A percentile compares a stretch with the other conserved stretches of the same genome.
These are phyloP conservation scores for Sesamia inferens DNA, from an alignment of 2,888 invertebrate species.

Conservation along the genomic window DNA sequence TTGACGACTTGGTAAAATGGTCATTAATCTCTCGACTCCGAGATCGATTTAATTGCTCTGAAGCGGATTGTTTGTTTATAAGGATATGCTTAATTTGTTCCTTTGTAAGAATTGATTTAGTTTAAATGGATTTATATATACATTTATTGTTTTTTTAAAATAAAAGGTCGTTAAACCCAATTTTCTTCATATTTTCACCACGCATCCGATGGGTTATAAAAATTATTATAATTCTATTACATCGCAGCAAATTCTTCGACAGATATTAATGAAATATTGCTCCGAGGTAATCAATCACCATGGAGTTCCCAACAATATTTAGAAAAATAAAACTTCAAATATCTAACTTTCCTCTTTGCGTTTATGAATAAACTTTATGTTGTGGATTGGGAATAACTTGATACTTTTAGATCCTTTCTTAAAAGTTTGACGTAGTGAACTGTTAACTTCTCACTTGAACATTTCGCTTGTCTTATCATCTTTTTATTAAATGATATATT, in stretches of 20 bases:
- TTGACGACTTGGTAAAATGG: slow-evolving; percentile 63
- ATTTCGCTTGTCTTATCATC: slow-evolving; percentile 40
- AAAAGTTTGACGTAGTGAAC: slow-evolving; percentile 56
- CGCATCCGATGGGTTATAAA: slow-evolving; percentile 66
- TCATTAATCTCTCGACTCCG: slow-evolving; percentile 62
- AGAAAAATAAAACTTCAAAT: slow-evolving; percentile 74
- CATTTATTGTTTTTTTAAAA: background rate
- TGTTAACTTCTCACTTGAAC: slow-evolving; percentile 59
- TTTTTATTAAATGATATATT: slow-evolving; percentile 56
- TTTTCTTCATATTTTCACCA: slow-evolving; percentile 26
- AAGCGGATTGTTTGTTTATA: slow-evolving; percentile 48
- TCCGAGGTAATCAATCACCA: slow-evolving; percentile 84
- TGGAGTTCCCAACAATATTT: slow-evolving; percentile 73
- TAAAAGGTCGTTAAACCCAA: background rate
- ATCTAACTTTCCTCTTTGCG: slow-evolving; percentile 69
- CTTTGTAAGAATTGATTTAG: background rate
- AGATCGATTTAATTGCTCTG: slow-evolving; percentile 57
- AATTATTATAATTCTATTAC: slow-evolving; percentile 75
- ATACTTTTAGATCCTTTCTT: slow-evolving; percentile 64
- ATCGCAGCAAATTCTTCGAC: slow-evolving; percentile 84
- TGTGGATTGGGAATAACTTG: slow-evolving; percentile 63
- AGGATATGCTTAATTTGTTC: slow-evolving; percentile 38
- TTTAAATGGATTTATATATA: background rate
- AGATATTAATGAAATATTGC: slow-evolving; percentile 87
- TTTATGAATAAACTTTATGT: slow-evolving; percentile 69